Evolutionary conservation across 2,113 vertebrate species (phyloP).

Genomic region (Nothoprocta perdicaria): DNA sequence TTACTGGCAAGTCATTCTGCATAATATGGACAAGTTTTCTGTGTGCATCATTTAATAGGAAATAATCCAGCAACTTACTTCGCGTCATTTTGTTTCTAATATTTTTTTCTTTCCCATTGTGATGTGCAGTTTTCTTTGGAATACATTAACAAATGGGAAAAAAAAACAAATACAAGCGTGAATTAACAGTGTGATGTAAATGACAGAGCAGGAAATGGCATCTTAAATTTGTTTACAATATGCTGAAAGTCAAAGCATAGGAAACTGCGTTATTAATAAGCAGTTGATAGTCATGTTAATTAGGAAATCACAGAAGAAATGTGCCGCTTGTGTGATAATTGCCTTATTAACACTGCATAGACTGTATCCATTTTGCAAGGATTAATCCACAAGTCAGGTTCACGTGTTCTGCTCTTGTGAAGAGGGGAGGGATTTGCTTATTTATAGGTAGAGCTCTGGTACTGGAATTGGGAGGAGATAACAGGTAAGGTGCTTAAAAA

Average conservation of each 20-base stretch:
- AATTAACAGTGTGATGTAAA: slow-evolving; percentile 56
- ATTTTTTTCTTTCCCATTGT: background rate
- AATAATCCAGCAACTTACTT: slow-evolving; percentile 15
- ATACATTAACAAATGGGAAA: background rate
- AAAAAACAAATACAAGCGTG: slow-evolving; percentile 37
- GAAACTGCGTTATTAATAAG: slow-evolving; percentile 52
- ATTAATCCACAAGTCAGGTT: slow-evolving; percentile 15
- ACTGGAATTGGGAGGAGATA: background rate
- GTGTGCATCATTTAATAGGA: background rate
- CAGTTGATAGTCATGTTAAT: slow-evolving; percentile 60
- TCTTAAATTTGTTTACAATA: slow-evolving; percentile 48
- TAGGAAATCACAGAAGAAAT: slow-evolving; percentile 53
- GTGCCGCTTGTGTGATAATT: slow-evolving; percentile 44
- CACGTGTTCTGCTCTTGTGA: slow-evolving; percentile 1
- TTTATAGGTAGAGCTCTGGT: background rate
- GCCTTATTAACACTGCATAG: slow-evolving; percentile 62
- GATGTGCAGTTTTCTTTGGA: background rate
- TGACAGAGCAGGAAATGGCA: slow-evolving; percentile 47
- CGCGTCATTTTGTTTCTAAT: background rate
- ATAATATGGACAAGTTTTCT: background rate
- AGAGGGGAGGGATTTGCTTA: background rate
- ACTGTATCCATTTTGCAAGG: slow-evolving; percentile 8
- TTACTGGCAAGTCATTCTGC: background rate
- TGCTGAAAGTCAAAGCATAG: slow-evolving; percentile 55
- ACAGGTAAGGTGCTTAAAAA: background rate